phyloP scores from a whole-genome alignment of 2,797 vertebrate species.

The Aldrovandia affinis region DNA sequence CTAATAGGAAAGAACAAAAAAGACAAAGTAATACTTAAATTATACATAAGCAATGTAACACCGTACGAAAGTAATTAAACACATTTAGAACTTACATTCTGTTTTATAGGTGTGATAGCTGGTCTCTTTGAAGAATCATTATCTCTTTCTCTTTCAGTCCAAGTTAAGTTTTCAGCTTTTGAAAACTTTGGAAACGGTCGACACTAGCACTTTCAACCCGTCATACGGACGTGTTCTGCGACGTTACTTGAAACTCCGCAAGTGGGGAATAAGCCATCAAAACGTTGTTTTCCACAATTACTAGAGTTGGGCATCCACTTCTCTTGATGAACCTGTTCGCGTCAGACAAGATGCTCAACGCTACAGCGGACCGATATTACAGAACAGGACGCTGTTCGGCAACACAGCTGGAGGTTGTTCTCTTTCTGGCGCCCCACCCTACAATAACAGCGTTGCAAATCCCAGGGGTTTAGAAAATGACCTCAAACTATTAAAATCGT shows the following conservation, averaged over 20 bases:
- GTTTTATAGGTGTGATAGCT: conserved; percentile 64
- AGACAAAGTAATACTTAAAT: background rate
- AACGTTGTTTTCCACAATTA: background rate
- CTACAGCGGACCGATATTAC: conserved; percentile 25
- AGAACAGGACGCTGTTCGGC: conserved; percentile 26
- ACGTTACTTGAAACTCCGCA: conserved; percentile 2
- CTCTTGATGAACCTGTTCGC: conserved; percentile 39
- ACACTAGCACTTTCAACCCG: background rate
- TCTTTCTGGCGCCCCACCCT: conserved; percentile 53
- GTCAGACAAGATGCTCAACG: conserved; percentile 41
- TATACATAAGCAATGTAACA: background rate
- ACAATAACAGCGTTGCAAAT: conserved; percentile 34
- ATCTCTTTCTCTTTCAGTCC: conserved; percentile 41
- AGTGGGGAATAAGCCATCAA: background rate
- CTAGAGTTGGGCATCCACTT: background rate
- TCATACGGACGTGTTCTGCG: background rate
- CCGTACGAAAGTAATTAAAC: background rate
- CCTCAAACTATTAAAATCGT: conserved; percentile 30
- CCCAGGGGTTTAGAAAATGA: conserved; percentile 31
- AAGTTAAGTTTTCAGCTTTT: conserved; percentile 26
- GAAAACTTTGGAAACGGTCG: conserved; percentile 30
- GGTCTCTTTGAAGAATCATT: conserved; percentile 59
- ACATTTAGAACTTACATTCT: conserved; percentile 65
- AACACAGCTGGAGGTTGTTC: conserved; percentile 45
- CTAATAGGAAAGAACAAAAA: background rate